Evolutionary conservation across 2,113 vertebrate genomes (phyloP).

Genomic region (Dinomys branickii): DNA sequence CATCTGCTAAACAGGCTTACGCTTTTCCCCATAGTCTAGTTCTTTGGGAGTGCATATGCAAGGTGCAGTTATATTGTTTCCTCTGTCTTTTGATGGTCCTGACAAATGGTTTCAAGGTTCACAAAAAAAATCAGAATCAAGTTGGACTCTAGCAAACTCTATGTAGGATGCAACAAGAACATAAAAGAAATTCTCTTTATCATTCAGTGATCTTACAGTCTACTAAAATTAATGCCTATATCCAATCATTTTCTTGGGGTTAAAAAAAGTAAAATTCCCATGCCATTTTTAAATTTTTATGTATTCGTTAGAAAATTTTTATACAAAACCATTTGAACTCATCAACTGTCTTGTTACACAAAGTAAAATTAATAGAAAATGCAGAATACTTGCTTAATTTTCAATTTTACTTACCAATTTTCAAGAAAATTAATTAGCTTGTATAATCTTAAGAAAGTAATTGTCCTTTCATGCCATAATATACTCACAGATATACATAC

Average conservation of each 20-base stretch:
- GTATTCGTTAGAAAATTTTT: background rate
- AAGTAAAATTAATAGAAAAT: background rate
- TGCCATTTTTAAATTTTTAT: background rate
- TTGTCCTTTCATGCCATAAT: background rate
- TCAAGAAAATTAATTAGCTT: background rate
- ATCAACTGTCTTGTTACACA: background rate
- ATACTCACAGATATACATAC: background rate
- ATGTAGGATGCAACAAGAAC: background rate
- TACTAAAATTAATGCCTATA: background rate
- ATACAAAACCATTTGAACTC: background rate
- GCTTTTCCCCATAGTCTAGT: background rate
- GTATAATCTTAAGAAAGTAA: background rate
- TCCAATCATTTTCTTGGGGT: background rate
- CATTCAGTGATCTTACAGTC: background rate
- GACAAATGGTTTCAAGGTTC: background rate
- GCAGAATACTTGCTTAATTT: background rate
- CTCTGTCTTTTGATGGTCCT: background rate
- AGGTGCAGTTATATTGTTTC: background rate
- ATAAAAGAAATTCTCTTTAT: background rate
- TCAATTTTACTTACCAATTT: constrained; percentile 9
- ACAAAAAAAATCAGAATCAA: background rate
- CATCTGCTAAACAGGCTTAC: background rate
- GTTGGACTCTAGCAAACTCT: background rate
- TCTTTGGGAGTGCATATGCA: background rate
- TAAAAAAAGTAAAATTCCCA: background rate